A percentile compares a stretch with the other conserved stretches of the same genome.
phyloP scores from a whole-genome alignment of 2,113 vertebrate species.

The Xenopus laevis region DNA sequence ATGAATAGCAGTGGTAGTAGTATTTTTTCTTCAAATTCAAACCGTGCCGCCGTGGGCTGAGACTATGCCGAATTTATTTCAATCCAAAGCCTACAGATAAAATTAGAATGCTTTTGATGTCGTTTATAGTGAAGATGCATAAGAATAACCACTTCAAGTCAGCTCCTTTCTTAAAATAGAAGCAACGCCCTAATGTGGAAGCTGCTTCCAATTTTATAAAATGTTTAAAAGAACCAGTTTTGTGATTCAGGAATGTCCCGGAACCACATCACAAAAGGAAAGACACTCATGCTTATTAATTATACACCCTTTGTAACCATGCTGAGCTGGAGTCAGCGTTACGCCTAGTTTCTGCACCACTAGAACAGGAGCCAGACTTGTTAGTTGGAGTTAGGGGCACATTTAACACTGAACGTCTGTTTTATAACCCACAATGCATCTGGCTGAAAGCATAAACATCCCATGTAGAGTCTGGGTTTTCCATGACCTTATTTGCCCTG shows the following conservation, averaged over 20 bases:
- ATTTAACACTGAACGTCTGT: slow-evolving; percentile 12
- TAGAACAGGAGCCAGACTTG: not conserved
- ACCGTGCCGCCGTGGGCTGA: not conserved
- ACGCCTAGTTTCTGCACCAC: not conserved
- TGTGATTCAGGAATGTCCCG: slow-evolving; percentile 28
- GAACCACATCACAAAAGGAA: slow-evolving; percentile 30
- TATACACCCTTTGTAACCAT: not conserved
- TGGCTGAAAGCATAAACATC: not conserved
- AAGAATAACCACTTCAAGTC: slow-evolving; percentile 36
- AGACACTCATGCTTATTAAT: slow-evolving; percentile 16
- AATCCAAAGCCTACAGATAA: slow-evolving; percentile 36
- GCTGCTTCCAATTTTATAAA: slow-evolving; percentile 37
- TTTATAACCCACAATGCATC: slow-evolving; percentile 4
- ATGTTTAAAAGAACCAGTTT: slow-evolving; percentile 27
- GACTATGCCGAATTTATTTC: slow-evolving; percentile 35
- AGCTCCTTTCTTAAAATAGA: slow-evolving; percentile 32
- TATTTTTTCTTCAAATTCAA: not conserved
- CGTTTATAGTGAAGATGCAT: slow-evolving; percentile 26
- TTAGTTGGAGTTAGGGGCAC: not conserved
- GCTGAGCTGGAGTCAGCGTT: slow-evolving; percentile 26
- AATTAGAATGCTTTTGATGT: slow-evolving; percentile 40
- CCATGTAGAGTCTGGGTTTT: slow-evolving; percentile 6
- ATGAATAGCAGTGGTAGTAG: not conserved
- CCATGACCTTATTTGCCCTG: slow-evolving; percentile 29
- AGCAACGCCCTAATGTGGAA: slow-evolving; percentile 21